phyloP scores from a whole-genome alignment of 2,113 vertebrate species.

The Entomyzon cyanotis region DNA sequence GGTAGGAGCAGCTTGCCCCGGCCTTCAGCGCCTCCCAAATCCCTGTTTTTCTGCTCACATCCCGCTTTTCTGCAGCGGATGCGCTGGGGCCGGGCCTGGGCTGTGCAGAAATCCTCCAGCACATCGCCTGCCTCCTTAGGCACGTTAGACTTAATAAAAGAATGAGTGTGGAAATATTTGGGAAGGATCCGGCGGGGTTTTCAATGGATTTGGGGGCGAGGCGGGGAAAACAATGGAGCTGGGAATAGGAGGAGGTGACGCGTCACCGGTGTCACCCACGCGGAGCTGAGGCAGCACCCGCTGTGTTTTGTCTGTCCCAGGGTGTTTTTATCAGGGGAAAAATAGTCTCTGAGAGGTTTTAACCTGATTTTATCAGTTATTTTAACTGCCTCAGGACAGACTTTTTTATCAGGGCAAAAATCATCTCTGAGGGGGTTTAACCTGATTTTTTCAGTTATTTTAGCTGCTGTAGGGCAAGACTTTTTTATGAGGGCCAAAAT shows the following conservation, averaged over 20 bases:
- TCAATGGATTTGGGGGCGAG: neutral
- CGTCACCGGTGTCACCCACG: fast-evolving
- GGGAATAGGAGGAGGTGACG: neutral
- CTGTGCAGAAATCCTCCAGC: neutral
- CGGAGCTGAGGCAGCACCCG: fast-evolving
- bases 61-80: too few relatives aligned
- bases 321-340: neutral
- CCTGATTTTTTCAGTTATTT: neutral
- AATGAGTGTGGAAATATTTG: neutral
- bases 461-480: neutral
- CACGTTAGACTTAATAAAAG: too few relatives aligned
- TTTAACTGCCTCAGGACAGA: neutral
- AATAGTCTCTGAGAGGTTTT: neutral
- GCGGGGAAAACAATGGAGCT: neutral
- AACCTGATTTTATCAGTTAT: neutral
- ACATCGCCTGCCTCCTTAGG: too few relatives aligned
- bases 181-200: neutral
- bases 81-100: neutral
- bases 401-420: neutral
- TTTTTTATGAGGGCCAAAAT: neutral
- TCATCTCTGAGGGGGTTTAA: neutral
- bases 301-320: neutral
- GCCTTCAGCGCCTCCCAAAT: neutral
- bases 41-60: too few relatives aligned
- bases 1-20: slow-evolving; percentile 75